Percentiles rank a stretch among this genome's conserved stretches.
Evolutionary conservation across 2,888 invertebrate species (phyloP).

Genomic region (Metalampra italica): DNA sequence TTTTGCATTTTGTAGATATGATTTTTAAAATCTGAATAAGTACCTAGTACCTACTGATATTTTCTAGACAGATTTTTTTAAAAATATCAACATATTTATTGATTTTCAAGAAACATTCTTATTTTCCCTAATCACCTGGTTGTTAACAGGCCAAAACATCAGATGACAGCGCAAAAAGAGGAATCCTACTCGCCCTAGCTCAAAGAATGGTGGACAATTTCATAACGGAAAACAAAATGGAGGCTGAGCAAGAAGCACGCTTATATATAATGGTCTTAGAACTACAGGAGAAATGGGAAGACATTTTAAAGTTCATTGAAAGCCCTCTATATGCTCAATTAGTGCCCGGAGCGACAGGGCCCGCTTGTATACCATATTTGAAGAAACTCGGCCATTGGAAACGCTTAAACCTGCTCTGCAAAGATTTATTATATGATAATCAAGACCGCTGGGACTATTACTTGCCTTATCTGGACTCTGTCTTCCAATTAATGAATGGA

Average conservation of each 20-base stretch:
- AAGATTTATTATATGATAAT: conserved; percentile 84
- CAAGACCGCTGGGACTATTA: conserved; percentile 87
- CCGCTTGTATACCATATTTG: conserved; percentile 85
- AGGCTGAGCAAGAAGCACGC: conserved; percentile 95
- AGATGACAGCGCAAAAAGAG: conserved; percentile 77
- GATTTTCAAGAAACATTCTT: no score
- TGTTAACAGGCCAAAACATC: conserved; percentile 61
- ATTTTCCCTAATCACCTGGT: not conserved
- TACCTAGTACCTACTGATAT: no score
- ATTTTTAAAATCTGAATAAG: no score
- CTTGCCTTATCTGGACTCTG: conserved; percentile 84
- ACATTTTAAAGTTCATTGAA: conserved; percentile 89
- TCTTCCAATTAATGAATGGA: conserved; percentile 79
- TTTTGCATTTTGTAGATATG: no score
- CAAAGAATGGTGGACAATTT: conserved; percentile 96
- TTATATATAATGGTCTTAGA: conserved; percentile 91
- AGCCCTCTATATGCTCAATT: conserved; percentile 84
- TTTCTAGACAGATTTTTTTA: no score
- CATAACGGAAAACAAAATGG: conserved; percentile 90
- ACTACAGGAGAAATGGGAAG: conserved; percentile 87
- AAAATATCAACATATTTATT: no score
- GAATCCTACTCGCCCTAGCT: conserved; percentile 90
- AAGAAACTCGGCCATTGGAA: conserved; percentile 86
- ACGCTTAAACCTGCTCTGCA: conserved; percentile 85
- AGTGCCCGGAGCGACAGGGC: conserved; percentile 82